Conservation (phyloP, 2,888 invertebrate species). For the Andrena haemorrhoa region DNA sequence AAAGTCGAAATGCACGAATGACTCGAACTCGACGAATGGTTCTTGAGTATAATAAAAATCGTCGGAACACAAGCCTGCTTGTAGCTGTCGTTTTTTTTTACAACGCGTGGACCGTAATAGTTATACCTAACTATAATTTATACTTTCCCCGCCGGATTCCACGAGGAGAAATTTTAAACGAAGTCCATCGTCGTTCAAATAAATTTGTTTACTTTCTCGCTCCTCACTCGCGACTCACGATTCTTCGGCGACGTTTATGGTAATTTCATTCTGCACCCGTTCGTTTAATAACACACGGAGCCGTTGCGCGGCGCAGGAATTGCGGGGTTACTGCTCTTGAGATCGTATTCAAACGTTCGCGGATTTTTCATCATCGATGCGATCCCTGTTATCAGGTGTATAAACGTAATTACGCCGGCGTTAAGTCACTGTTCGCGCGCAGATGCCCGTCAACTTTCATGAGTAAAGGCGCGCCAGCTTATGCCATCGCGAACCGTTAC, state of each 20-base stretch:
- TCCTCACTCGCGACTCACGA: background rate
- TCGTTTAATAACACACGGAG: background rate
- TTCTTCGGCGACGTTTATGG: background rate
- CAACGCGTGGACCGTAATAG: slow-evolving; percentile 11
- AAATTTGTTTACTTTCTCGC: slow-evolving; percentile 42
- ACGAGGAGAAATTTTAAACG: slow-evolving; percentile 45
- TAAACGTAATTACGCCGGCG: background rate
- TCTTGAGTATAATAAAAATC: slow-evolving; percentile 19
- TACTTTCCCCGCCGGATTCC: slow-evolving; percentile 51
- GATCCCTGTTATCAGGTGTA: slow-evolving; percentile 24
- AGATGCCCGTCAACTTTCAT: slow-evolving; percentile 28
- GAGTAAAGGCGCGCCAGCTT: background rate
- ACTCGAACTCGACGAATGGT: background rate
- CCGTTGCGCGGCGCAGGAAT: background rate
- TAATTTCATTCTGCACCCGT: background rate
- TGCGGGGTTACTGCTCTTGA: background rate
- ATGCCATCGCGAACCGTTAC: slow-evolving; percentile 16
- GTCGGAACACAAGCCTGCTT: background rate
- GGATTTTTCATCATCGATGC: background rate
- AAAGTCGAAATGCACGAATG: background rate
- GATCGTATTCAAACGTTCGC: background rate
- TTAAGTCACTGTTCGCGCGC: slow-evolving; percentile 25
- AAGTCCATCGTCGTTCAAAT: slow-evolving; percentile 9
- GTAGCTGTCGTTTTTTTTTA: slow-evolving; percentile 16
- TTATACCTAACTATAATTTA: slow-evolving; percentile 36